These are phyloP conservation scores for human (Homo sapiens) DNA, from an alignment of 2,113 vertebrate genomes.

Conservation along the genomic window GRCh38 chr1:85468001-85468500, in stretches of 20 bases:
- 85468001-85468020: neutral
- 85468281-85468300: neutral
- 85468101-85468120: neutral
- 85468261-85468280: neutral
- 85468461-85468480: no score
- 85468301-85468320: neutral
- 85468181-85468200: neutral
- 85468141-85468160: neutral
- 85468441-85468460: no score
- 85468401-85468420: no score
- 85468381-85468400: no score
- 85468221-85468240: neutral
- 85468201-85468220: neutral
- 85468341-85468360: no score
- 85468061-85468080: neutral
- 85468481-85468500: no score
- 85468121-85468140: neutral
- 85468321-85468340: no score
- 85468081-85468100: neutral
- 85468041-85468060: neutral
- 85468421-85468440: no score
- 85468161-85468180: neutral
- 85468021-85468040: neutral
- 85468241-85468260: neutral
- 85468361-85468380: no score